Percentiles rank a stretch among this genome's conserved stretches.
Evolutionary conservation across 2,888 invertebrate genomes (phyloP).

Genomic region (Sarcophaga caerulescens): DNA sequence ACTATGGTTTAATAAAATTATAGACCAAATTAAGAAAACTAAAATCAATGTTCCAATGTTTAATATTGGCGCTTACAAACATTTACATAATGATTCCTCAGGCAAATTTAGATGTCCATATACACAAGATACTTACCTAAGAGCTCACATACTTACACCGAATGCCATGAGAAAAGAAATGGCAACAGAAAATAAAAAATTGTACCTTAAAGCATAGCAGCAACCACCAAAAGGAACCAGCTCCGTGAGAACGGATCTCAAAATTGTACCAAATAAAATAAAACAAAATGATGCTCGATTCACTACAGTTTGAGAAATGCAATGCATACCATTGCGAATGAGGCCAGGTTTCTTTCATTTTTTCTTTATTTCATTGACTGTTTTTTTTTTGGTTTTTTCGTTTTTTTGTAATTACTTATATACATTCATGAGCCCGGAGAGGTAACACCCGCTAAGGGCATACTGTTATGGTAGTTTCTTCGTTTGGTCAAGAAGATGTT

Average conservation of each 20-base stretch:
- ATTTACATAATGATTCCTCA: slow-evolving; percentile 73
- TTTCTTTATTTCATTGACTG: too few relatives aligned
- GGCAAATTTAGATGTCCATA: neutral
- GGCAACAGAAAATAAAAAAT: slow-evolving; percentile 26
- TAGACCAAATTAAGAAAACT: slow-evolving; percentile 53
- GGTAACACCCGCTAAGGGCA: slow-evolving; percentile 68
- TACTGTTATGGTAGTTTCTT: slow-evolving; percentile 52
- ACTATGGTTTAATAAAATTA: slow-evolving; percentile 20
- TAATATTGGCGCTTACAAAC: slow-evolving; percentile 70
- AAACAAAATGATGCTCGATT: slow-evolving; percentile 22
- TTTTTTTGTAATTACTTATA: neutral
- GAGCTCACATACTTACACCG: neutral
- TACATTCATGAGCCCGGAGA: slow-evolving; percentile 30
- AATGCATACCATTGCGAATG: slow-evolving; percentile 63
- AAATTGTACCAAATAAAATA: slow-evolving; percentile 52
- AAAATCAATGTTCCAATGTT: slow-evolving; percentile 33
- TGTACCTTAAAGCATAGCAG: slow-evolving; percentile 38
- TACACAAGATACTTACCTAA: too few relatives aligned
- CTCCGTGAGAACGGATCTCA: slow-evolving; percentile 65
- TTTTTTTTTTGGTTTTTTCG: too few relatives aligned
- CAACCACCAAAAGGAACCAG: slow-evolving; percentile 37
- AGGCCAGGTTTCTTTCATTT: slow-evolving; percentile 63
- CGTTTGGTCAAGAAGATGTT: slow-evolving; percentile 33
- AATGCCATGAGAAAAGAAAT: slow-evolving; percentile 4
- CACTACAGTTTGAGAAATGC: slow-evolving; percentile 55